Conservation (phyloP, 2,113 vertebrate species). For the Anarrhichthys ocellatus region DNA sequence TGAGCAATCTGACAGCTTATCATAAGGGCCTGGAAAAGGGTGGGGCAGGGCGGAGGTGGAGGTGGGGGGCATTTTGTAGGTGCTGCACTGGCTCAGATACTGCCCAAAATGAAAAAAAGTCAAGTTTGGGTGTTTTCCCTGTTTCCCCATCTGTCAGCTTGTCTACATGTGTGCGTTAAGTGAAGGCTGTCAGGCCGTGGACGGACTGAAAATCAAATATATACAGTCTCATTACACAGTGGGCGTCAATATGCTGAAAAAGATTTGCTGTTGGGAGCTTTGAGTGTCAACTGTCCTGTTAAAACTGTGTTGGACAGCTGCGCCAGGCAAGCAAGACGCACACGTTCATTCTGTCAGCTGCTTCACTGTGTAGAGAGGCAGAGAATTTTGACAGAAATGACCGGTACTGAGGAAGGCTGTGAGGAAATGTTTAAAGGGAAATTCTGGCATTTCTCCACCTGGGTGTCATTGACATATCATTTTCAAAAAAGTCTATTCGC, state of each 20-base stretch:
- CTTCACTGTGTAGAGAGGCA: neutral
- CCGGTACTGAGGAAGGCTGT: neutral
- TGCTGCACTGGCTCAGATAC: conserved; percentile 55
- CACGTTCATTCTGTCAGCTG: neutral
- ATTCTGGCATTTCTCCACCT: neutral
- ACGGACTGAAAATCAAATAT: conserved; percentile 19
- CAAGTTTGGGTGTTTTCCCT: conserved; percentile 28
- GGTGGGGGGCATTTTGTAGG: conserved; percentile 36
- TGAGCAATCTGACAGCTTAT: conserved; percentile 82
- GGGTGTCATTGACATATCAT: neutral
- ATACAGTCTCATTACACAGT: neutral
- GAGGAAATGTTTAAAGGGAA: neutral
- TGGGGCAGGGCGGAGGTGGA: conserved; percentile 29
- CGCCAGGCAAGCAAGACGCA: neutral
- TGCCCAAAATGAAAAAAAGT: conserved; percentile 46
- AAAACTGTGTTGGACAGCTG: conserved; percentile 7
- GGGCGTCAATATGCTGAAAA: conserved; percentile 6
- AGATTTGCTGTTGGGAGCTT: conserved; percentile 1
- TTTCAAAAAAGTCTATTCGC: neutral
- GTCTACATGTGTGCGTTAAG: conserved; percentile 3
- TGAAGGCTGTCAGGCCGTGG: conserved; percentile 18
- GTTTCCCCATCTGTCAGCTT: conserved; percentile 3
- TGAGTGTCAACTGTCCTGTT: conserved; percentile 16
- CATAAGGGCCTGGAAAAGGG: conserved; percentile 57
- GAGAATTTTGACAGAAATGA: neutral